These are phyloP conservation scores for Stenolophus ochropezus DNA, from an alignment of 2,888 invertebrate species.

Conservation along the genomic window DNA sequence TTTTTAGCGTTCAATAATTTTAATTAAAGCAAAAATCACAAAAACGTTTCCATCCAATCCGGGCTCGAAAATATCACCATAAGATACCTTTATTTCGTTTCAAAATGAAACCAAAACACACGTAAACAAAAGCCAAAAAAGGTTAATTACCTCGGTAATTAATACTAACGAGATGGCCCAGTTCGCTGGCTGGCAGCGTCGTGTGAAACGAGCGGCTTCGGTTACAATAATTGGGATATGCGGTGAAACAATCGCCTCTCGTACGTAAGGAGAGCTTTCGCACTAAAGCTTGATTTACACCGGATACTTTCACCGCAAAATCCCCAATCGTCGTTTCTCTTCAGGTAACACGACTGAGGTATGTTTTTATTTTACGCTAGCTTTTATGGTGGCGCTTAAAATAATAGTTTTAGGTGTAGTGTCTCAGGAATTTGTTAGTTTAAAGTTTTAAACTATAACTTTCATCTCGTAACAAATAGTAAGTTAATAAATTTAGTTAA, in stretches of 20 bases:
- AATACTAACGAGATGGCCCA: conserved; percentile 55
- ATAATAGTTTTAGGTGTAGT: too few relatives aligned
- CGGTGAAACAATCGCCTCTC: conserved; percentile 13
- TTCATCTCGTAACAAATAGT: too few relatives aligned
- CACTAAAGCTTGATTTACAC: conserved; percentile 6
- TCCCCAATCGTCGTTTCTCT: too few relatives aligned
- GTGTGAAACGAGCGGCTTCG: conserved; percentile 11
- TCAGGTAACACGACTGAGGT: not conserved
- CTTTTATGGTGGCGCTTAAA: not conserved
- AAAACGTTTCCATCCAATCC: conserved; percentile 12
- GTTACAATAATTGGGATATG: conserved; percentile 31
- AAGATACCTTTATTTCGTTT: conserved; percentile 43
- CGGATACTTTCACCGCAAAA: not conserved
- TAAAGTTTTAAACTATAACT: too few relatives aligned
- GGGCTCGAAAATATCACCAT: conserved; percentile 12
- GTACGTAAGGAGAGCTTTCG: conserved; percentile 8
- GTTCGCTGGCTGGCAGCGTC: not conserved
- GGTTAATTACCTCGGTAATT: conserved; percentile 56
- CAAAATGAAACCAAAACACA: conserved; percentile 57
- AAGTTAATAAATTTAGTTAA: too few relatives aligned
- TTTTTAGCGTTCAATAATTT: conserved; percentile 1
- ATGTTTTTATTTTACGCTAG: not conserved
- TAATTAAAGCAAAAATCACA: conserved; percentile 28
- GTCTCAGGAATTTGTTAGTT: too few relatives aligned
- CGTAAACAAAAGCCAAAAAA: conserved; percentile 57